Evolutionary conservation across 2,797 vertebrate species (phyloP).

Genomic region (Anolis apletophallus): DNA sequence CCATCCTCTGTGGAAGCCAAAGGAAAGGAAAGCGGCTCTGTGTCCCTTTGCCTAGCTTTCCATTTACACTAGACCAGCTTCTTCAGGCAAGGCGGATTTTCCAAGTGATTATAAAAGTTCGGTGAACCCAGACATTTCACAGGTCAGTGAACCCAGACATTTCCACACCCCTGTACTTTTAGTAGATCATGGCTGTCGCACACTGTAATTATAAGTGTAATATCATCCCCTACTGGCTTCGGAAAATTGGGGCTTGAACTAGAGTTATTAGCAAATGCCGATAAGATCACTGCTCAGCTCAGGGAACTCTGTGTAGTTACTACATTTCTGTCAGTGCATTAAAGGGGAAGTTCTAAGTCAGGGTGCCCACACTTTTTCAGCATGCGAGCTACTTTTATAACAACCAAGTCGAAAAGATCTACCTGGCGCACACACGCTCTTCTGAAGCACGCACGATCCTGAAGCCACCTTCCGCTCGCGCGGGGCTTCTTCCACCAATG

Average conservation of each 20-base stretch:
- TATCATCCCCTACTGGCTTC: background rate
- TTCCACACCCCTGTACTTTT: background rate
- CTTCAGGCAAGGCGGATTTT: accelerated
- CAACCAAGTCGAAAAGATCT: no score
- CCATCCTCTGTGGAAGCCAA: background rate
- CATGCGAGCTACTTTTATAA: no score
- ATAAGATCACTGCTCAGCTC: background rate
- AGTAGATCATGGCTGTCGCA: no score
- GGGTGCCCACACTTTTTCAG: no score
- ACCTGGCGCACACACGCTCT: no score
- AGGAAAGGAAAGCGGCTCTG: background rate
- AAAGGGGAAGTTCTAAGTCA: background rate
- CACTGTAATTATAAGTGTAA: background rate
- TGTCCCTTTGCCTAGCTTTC: background rate
- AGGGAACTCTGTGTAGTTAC: background rate
- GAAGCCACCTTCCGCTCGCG: no score
- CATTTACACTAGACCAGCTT: background rate
- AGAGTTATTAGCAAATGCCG: background rate
- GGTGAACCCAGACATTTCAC: background rate
- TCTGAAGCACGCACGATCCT: no score
- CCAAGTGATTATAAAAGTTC: background rate
- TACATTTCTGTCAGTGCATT: background rate
- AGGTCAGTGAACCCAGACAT: background rate
- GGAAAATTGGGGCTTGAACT: background rate
- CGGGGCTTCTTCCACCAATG: no score